Percentiles rank a stretch among this genome's conserved stretches.
These are phyloP conservation scores for Lycia hirtaria DNA, from an alignment of 2,888 invertebrate species.

Conservation along the genomic window DNA sequence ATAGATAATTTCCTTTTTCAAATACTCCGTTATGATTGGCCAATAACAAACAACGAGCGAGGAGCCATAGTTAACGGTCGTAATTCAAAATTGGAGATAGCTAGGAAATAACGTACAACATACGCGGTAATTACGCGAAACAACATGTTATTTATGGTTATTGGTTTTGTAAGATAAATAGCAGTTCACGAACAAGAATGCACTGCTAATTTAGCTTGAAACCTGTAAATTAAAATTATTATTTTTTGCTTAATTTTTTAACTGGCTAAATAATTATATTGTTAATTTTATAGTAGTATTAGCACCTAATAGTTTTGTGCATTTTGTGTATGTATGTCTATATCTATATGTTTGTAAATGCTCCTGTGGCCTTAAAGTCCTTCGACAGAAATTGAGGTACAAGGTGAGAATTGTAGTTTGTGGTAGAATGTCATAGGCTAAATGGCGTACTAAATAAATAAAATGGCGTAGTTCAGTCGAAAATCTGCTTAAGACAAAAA, in stretches of 20 bases:
- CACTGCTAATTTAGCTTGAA: slow-evolving; percentile 6
- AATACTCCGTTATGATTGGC: slow-evolving; percentile 52
- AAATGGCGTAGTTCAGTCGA: no score
- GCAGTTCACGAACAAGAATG: slow-evolving; percentile 7
- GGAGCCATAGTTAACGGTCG: slow-evolving; percentile 41
- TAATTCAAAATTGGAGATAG: slow-evolving; percentile 67
- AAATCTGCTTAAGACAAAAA: no score
- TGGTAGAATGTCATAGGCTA: no score
- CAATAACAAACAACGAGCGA: slow-evolving; percentile 41
- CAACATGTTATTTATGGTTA: slow-evolving; percentile 33
- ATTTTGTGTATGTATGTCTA: no score
- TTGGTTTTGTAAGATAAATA: slow-evolving; percentile 26
- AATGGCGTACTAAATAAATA: no score
- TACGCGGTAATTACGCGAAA: slow-evolving; percentile 47
- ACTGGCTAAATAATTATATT: background rate
- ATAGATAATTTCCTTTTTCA: slow-evolving; percentile 52
- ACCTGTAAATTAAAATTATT: background rate
- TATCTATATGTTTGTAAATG: no score
- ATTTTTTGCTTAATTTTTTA: background rate
- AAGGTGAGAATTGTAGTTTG: no score
- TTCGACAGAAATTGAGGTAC: no score
- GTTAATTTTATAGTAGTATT: no score
- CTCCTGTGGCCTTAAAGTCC: no score
- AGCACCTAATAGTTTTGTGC: no score
- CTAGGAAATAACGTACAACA: slow-evolving; percentile 60